Evolutionary conservation across 2,888 invertebrate species (phyloP).

Genomic region (Pristionchus japonicus): DNA sequence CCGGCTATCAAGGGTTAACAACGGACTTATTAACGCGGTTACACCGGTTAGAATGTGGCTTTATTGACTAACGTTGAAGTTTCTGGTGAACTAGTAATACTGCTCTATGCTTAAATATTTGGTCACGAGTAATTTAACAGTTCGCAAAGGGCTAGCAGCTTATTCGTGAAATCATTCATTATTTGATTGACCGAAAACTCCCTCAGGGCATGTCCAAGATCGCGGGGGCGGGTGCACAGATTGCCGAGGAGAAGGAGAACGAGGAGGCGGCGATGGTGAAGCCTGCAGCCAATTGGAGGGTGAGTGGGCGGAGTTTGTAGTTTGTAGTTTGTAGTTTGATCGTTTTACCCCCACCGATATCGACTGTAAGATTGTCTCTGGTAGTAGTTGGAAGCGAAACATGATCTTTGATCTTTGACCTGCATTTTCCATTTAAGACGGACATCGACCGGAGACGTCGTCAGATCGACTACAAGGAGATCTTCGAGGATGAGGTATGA

Average conservation of each 20-base stretch:
- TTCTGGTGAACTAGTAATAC: too few relatives aligned
- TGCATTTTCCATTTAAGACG: constrained; percentile 51
- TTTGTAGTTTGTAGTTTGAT: not conserved
- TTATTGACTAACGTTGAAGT: too few relatives aligned
- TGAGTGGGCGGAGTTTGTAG: constrained; percentile 42
- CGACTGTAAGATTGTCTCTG: not conserved
- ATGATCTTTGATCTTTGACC: not conserved
- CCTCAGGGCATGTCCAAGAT: constrained; percentile 87
- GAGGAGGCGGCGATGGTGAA: constrained; percentile 59
- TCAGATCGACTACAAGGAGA: constrained; percentile 70
- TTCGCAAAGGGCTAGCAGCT: too few relatives aligned
- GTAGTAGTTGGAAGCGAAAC: not conserved
- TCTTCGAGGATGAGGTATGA: constrained; percentile 81
- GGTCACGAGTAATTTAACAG: too few relatives aligned
- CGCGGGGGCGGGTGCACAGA: constrained; percentile 81
- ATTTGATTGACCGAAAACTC: not conserved
- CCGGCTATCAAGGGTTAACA: too few relatives aligned
- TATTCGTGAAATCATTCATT: too few relatives aligned
- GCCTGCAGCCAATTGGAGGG: constrained; percentile 66
- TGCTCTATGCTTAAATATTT: too few relatives aligned
- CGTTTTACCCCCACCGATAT: not conserved
- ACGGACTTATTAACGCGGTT: too few relatives aligned
- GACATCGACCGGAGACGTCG: constrained; percentile 68
- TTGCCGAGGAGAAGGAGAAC: constrained; percentile 72
- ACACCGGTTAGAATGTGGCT: too few relatives aligned